Conservation (phyloP, 1,140 invertebrate species). For the Drosophila obscura region DNA sequence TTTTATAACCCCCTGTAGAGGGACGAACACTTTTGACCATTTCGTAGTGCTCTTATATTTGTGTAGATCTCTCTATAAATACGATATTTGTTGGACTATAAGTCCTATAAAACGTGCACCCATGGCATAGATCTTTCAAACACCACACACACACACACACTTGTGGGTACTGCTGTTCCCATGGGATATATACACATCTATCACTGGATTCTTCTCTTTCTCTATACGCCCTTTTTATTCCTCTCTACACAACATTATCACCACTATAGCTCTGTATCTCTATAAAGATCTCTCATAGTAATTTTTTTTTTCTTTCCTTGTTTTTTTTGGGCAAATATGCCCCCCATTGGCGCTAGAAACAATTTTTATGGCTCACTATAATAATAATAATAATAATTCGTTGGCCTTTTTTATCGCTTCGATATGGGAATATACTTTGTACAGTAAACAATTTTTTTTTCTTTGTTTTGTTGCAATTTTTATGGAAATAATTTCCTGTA, state of each 20-base stretch:
- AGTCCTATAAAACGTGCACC: too few species aligned
- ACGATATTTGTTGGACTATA: too few species aligned
- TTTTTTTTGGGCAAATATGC: constrained; percentile 30
- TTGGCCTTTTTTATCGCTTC: constrained; percentile 59
- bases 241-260: not conserved
- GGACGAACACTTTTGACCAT: constrained; percentile 39
- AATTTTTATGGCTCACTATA: constrained; percentile 46
- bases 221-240: too few species aligned
- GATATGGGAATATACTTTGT: constrained; percentile 18
- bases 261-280: not conserved
- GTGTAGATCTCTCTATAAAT: too few species aligned
- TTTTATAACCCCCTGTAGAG: constrained; percentile 38
- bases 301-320: constrained; percentile 15
- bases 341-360: constrained; percentile 43
- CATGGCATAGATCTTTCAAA: too few species aligned
- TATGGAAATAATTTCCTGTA: constrained; percentile 71
- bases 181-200: too few species aligned
- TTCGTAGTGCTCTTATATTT: constrained; percentile 6
- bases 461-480: constrained; percentile 18
- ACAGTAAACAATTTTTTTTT: not conserved
- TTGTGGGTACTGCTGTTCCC: too few species aligned
- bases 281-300: constrained; percentile 1
- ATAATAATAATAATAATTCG: constrained; percentile 69
- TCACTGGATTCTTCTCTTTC: too few species aligned
- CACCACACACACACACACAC: too few species aligned